These are phyloP conservation scores for Myopa tessellatipennis DNA, from an alignment of 2,888 invertebrate genomes.

Conservation along the genomic window DNA sequence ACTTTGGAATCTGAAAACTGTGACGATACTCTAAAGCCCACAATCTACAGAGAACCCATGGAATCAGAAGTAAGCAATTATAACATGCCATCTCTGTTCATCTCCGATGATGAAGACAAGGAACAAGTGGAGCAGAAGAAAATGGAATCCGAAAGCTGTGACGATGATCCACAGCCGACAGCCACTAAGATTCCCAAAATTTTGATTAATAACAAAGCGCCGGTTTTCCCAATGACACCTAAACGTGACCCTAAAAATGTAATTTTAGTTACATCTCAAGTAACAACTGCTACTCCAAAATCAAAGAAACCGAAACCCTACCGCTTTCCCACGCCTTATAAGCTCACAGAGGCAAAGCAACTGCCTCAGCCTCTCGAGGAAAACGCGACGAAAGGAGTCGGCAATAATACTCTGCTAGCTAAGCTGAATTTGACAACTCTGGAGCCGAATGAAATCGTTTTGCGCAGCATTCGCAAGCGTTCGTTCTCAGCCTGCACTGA, in stretches of 20 bases:
- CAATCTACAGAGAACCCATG: too few species aligned
- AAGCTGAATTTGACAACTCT: slow-evolving; percentile 42
- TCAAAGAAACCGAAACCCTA: slow-evolving; percentile 40
- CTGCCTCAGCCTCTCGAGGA: slow-evolving; percentile 28
- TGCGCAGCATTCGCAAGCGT: slow-evolving; percentile 55
- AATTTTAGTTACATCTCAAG: slow-evolving; percentile 29
- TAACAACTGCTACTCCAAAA: slow-evolving; percentile 12
- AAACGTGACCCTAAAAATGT: not conserved
- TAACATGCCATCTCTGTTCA: too few species aligned
- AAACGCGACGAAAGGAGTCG: not conserved
- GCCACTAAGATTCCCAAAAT: slow-evolving; percentile 37
- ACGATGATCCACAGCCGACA: not conserved
- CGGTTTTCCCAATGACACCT: not conserved
- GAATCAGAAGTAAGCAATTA: too few species aligned
- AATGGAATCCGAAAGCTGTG: not conserved
- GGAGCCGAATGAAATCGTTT: slow-evolving; percentile 44
- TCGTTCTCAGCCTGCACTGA: slow-evolving; percentile 54
- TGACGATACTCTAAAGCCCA: too few species aligned
- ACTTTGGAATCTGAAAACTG: not conserved
- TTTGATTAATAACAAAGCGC: slow-evolving; percentile 26
- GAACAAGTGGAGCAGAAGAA: not conserved
- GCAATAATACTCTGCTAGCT: not conserved
- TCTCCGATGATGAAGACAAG: slow-evolving; percentile 5
- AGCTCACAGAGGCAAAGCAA: slow-evolving; percentile 37
- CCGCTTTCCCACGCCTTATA: slow-evolving; percentile 56